Conservation (phyloP, 2,797 vertebrate species). For the Forpus xanthops region DNA sequence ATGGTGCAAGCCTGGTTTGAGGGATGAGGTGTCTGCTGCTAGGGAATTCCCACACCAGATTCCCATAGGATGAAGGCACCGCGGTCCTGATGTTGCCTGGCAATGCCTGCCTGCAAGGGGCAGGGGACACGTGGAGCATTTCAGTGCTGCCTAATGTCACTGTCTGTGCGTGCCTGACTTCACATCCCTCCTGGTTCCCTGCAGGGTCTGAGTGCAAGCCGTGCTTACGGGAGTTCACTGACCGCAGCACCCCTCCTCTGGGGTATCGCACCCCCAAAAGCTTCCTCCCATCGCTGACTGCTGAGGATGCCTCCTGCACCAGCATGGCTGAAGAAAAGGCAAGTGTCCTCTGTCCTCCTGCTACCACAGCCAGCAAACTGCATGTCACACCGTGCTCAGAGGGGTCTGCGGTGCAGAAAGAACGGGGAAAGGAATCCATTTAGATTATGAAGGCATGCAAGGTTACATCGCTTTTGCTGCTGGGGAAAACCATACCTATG, state of each 20-base stretch:
- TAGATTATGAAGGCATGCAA: neutral
- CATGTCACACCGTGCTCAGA: neutral
- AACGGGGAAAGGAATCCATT: too few species aligned
- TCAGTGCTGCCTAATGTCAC: neutral
- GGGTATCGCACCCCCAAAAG: constrained; percentile 67
- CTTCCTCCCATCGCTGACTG: constrained; percentile 74
- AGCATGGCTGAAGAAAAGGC: constrained; percentile 83
- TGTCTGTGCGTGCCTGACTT: neutral
- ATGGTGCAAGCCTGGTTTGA: neutral
- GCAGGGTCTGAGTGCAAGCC: constrained; percentile 89
- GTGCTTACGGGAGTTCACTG: constrained; percentile 65
- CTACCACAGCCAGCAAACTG: fast-evolving
- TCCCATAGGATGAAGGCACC: neutral
- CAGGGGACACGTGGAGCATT: fast-evolving
- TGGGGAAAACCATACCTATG: neutral
- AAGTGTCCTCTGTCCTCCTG: constrained; percentile 35
- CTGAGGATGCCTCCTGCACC: constrained; percentile 78
- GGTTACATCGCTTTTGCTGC: neutral
- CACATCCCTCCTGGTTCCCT: neutral
- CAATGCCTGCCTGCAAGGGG: neutral
- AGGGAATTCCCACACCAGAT: neutral
- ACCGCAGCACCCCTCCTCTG: constrained; percentile 30
- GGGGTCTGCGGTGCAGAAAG: neutral
- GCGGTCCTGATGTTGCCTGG: neutral
- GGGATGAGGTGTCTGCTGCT: neutral